A percentile compares a stretch with the other conserved stretches of the same genome.
These are phyloP conservation scores for Poeciliopsis occidentalis DNA, from an alignment of 2,113 vertebrate species.

Conservation along the genomic window DNA sequence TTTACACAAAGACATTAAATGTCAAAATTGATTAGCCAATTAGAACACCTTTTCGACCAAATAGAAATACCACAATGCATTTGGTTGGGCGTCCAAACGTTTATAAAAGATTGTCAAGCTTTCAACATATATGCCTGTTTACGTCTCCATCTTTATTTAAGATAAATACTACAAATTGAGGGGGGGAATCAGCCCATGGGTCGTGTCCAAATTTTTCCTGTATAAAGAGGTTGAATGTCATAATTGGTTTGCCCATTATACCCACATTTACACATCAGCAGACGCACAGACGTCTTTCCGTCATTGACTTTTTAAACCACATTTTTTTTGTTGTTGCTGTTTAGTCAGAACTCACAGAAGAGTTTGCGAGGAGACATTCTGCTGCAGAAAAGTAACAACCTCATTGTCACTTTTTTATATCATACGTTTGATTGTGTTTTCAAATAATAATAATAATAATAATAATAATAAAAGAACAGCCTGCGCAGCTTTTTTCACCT, in stretches of 20 bases:
- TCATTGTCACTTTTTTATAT: too few relatives aligned
- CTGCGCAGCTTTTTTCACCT: too few relatives aligned
- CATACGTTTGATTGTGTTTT: too few relatives aligned
- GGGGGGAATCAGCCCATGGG: neutral
- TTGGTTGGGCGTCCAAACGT: too few relatives aligned
- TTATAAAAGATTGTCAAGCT: too few relatives aligned
- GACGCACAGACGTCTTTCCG: neutral
- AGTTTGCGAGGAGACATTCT: too few relatives aligned
- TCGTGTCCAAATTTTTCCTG: neutral
- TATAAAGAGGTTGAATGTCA: neutral
- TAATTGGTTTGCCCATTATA: neutral
- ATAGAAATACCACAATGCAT: neutral
- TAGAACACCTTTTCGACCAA: neutral
- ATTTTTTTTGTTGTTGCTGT: neutral
- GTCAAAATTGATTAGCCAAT: neutral
- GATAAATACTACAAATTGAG: slow-evolving; percentile 8
- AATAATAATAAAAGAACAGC: too few relatives aligned
- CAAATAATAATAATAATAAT: too few relatives aligned
- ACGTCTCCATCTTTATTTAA: neutral
- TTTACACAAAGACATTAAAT: neutral
- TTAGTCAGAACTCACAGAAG: neutral
- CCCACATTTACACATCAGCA: neutral
- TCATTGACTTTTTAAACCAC: neutral
- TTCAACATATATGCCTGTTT: too few relatives aligned
- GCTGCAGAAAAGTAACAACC: too few relatives aligned